phyloP scores from a whole-genome alignment of 2,888 invertebrate species.

The Myopa tessellatipennis region DNA sequence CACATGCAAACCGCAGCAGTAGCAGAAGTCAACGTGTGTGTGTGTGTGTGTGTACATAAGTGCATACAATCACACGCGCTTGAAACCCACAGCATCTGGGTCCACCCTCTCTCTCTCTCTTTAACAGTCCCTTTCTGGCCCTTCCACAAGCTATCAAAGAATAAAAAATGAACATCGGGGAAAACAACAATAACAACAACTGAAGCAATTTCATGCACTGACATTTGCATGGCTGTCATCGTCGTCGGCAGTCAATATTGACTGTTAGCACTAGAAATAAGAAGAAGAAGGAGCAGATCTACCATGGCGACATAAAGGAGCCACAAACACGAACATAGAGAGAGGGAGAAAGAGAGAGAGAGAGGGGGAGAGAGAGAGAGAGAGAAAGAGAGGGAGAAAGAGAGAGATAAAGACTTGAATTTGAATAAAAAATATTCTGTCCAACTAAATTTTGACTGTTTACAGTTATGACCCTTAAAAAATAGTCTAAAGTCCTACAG shows the following conservation, averaged over 20 bases:
- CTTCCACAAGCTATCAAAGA: background rate
- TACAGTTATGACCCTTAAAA: too few relatives aligned
- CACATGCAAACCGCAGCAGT: background rate
- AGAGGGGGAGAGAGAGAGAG: background rate
- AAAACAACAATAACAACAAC: slow-evolving; percentile 20
- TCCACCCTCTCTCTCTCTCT: too few relatives aligned
- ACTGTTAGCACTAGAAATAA: background rate
- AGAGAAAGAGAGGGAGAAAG: too few relatives aligned
- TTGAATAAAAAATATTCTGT: too few relatives aligned
- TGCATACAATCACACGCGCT: background rate
- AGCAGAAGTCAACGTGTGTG: background rate
- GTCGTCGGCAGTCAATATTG: slow-evolving; percentile 17
- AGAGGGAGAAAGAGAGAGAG: background rate
- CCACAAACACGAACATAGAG: background rate
- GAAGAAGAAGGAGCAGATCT: background rate
- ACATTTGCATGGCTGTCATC: slow-evolving; percentile 26
- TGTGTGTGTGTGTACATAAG: background rate
- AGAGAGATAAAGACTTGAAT: background rate
- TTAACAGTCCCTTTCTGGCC: too few relatives aligned
- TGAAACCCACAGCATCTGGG: background rate
- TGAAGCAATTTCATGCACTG: slow-evolving; percentile 30
- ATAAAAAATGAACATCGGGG: background rate
- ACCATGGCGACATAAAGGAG: background rate
- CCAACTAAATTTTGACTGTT: too few relatives aligned
- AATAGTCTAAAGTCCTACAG: too few relatives aligned